Evolutionary conservation across 2,888 invertebrate genomes (phyloP).

Genomic region (Lasioglossum malachurum): DNA sequence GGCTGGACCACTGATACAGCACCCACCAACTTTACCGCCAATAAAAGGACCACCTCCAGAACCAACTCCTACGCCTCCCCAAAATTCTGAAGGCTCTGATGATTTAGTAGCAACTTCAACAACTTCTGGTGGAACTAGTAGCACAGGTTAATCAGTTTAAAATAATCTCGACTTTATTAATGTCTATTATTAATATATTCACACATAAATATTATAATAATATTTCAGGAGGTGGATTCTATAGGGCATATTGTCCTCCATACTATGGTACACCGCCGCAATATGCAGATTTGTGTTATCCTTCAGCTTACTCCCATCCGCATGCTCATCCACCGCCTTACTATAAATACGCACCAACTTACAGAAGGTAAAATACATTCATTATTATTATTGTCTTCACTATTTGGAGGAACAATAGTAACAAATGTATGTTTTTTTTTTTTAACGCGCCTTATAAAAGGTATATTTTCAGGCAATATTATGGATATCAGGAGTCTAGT

Average conservation of each 20-base stretch:
- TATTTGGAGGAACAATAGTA: neutral
- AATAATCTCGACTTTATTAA: neutral
- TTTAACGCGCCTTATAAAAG: slow-evolving; percentile 47
- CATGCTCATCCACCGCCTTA: slow-evolving; percentile 84
- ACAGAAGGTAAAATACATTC: slow-evolving; percentile 80
- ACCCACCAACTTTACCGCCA: slow-evolving; percentile 84
- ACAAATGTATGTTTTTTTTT: neutral
- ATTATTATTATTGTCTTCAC: neutral
- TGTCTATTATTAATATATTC: neutral
- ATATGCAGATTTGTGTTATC: slow-evolving; percentile 86
- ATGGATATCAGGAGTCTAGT: slow-evolving; percentile 83
- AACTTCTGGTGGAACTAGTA: slow-evolving; percentile 83
- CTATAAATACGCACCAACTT: slow-evolving; percentile 83
- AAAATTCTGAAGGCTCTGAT: slow-evolving; percentile 84
- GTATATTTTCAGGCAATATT: slow-evolving; percentile 80
- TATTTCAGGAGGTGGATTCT: slow-evolving; percentile 81
- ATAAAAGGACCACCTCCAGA: slow-evolving; percentile 83
- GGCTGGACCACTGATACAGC: slow-evolving; percentile 93
- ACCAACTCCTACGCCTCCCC: slow-evolving; percentile 83
- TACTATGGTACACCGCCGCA: slow-evolving; percentile 86
- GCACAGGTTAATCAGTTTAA: slow-evolving; percentile 70
- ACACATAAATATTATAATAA: slow-evolving; percentile 11
- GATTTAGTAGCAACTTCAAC: slow-evolving; percentile 82
- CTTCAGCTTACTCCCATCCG: slow-evolving; percentile 84
- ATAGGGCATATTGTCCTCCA: slow-evolving; percentile 85